Percentiles rank a stretch among this genome's conserved stretches.
Evolutionary conservation across 2,888 invertebrate species (phyloP).

Genomic region (Hirtodrosophila cameraria): DNA sequence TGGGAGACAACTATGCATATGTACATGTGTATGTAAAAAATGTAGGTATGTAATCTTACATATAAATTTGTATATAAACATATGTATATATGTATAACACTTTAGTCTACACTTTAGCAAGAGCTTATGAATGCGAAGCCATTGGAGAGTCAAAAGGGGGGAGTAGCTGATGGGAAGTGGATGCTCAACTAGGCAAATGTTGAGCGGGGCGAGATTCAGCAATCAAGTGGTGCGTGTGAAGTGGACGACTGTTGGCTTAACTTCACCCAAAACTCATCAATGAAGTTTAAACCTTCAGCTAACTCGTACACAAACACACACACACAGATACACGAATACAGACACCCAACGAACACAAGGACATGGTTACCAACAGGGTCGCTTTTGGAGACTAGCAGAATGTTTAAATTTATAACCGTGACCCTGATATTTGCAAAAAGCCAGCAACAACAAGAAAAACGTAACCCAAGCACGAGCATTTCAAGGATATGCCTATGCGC

Average conservation of each 20-base stretch:
- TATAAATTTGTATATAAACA: too few relatives aligned
- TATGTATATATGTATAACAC: constrained; percentile 12
- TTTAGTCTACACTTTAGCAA: constrained; percentile 37
- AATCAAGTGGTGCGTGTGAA: constrained; percentile 17
- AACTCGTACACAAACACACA: constrained; percentile 11
- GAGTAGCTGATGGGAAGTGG: constrained; percentile 19
- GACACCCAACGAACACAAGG: constrained; percentile 27
- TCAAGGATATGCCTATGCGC: constrained; percentile 77
- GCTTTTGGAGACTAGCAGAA: constrained; percentile 78
- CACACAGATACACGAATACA: constrained; percentile 8
- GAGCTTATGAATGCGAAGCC: constrained; percentile 53
- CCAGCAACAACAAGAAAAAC: constrained; percentile 27
- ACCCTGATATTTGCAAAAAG: constrained; percentile 81
- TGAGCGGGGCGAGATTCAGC: constrained; percentile 33
- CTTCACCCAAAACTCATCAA: constrained; percentile 62
- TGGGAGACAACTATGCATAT: constrained; percentile 11
- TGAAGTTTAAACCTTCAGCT: constrained; percentile 53
- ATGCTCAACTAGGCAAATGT: constrained; percentile 50
- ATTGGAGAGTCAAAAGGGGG: constrained; percentile 17
- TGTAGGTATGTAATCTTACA: too few relatives aligned
- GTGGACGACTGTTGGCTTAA: constrained; percentile 17
- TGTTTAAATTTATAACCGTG: constrained; percentile 82
- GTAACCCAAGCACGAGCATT: constrained; percentile 51
- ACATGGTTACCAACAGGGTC: constrained; percentile 50
- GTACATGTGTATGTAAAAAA: constrained; percentile 2